phyloP scores from a whole-genome alignment of 2,113 vertebrate genomes.

The Pogona vitticeps region DNA sequence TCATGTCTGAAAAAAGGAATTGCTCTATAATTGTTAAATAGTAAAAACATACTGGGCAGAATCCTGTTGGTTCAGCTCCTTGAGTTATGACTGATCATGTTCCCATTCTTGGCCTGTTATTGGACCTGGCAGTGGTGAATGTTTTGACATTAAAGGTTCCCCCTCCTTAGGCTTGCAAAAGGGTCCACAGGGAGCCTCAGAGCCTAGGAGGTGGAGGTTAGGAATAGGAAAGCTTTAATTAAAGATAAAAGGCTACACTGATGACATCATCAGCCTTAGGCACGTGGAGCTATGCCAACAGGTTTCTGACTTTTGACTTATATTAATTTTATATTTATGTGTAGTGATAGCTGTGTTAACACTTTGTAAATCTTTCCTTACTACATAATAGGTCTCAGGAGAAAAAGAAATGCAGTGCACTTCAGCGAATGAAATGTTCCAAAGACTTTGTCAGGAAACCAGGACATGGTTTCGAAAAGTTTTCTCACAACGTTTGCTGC shows the following conservation, averaged over 20 bases:
- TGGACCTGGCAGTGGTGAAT: background rate
- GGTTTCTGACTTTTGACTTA: too few species aligned
- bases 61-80: too few species aligned
- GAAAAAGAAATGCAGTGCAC: background rate
- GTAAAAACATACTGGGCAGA: too few species aligned
- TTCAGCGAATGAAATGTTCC: background rate
- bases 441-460: background rate
- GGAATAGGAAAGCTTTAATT: too few species aligned
- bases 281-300: too few species aligned
- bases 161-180: too few species aligned
- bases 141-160: background rate
- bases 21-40: too few species aligned
- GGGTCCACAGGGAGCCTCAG: background rate
- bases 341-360: background rate
- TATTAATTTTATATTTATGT: background rate
- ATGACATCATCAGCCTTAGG: too few species aligned
- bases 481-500: constrained; percentile 13
- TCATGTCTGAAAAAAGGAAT: too few species aligned
- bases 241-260: too few species aligned
- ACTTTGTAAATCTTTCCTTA: background rate
- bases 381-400: constrained; percentile 25
- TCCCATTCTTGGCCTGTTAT: background rate
- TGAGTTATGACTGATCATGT: too few species aligned
- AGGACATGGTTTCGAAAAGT: constrained; percentile 39
- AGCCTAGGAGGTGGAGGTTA: too few species aligned